These are phyloP conservation scores for Ceratitis capitata DNA, from an alignment of 1,140 invertebrate genomes.

Conservation along the genomic window DNA sequence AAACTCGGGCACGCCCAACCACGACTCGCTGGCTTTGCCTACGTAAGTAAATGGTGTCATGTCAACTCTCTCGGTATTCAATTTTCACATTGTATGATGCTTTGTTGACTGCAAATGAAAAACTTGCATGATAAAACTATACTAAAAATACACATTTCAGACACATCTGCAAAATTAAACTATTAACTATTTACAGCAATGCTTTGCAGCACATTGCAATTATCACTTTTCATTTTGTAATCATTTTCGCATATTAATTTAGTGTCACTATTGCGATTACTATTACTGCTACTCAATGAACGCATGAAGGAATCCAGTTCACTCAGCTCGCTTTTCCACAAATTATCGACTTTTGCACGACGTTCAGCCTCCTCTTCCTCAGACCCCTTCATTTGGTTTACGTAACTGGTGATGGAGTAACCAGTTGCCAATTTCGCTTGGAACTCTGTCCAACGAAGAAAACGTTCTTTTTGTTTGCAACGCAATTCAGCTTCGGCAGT, in stretches of 20 bases:
- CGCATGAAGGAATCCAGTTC: conserved; percentile 62
- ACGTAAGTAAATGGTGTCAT: background rate
- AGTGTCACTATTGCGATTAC: background rate
- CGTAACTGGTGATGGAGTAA: conserved; percentile 46
- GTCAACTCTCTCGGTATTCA: background rate
- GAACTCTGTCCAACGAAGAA: conserved; percentile 58
- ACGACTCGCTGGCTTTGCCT: background rate
- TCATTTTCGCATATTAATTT: background rate
- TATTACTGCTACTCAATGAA: conserved; percentile 54
- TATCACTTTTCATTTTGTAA: background rate
- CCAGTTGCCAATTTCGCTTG: conserved; percentile 49
- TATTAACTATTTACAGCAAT: conserved; percentile 16
- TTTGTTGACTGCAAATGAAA: conserved; percentile 62
- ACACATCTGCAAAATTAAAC: background rate
- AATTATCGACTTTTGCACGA: conserved; percentile 53
- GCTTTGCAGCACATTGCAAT: background rate
- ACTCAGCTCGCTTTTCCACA: conserved; percentile 63
- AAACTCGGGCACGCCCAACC: background rate
- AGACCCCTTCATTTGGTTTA: conserved; percentile 9
- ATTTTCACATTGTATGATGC: background rate
- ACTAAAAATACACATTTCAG: conserved; percentile 28
- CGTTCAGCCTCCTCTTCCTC: conserved; percentile 40
- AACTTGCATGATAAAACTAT: conserved; percentile 61
- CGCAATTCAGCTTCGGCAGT: conserved; percentile 61
- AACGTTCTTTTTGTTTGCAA: conserved; percentile 62